phyloP scores from a whole-genome alignment of 2,797 vertebrate genomes.

The Knipowitschia caucasica region DNA sequence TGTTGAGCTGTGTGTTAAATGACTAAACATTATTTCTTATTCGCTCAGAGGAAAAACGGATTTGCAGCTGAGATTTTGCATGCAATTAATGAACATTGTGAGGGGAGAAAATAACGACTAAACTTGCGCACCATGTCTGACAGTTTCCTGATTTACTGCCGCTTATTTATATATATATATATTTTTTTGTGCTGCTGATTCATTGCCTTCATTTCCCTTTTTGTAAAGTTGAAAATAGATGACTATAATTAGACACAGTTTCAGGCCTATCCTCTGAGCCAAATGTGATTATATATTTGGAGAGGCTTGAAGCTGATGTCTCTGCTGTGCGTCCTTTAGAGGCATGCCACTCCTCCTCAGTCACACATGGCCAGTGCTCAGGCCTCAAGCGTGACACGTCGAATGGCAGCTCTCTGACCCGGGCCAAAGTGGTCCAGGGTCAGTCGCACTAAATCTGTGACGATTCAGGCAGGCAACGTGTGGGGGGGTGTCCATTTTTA shows the following conservation, averaged over 20 bases:
- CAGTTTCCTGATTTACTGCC: no score
- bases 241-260: slow-evolving; percentile 28
- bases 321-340: slow-evolving; percentile 56
- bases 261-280: slow-evolving; percentile 28
- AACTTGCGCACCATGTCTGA: no score
- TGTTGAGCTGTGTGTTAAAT: slow-evolving; percentile 9
- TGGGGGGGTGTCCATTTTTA: slow-evolving; percentile 16
- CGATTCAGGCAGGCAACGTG: slow-evolving; percentile 38
- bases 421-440: slow-evolving; percentile 45
- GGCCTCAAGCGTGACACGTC: slow-evolving; percentile 67
- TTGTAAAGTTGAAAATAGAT: slow-evolving; percentile 26
- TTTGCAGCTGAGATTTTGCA: slow-evolving; percentile 42
- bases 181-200: slow-evolving; percentile 13
- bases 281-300: slow-evolving; percentile 57
- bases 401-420: slow-evolving; percentile 67
- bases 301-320: slow-evolving; percentile 44
- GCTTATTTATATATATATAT: background rate
- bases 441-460: slow-evolving; percentile 50
- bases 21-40: slow-evolving; percentile 12
- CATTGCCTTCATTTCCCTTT: slow-evolving; percentile 22
- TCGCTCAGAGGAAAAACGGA: slow-evolving; percentile 31
- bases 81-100: slow-evolving; percentile 22
- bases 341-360: slow-evolving; percentile 41
- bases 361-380: slow-evolving; percentile 60
- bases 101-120: no score